Conservation (phyloP, 2,888 invertebrate species). For the Synanthedon myopaeformis region DNA sequence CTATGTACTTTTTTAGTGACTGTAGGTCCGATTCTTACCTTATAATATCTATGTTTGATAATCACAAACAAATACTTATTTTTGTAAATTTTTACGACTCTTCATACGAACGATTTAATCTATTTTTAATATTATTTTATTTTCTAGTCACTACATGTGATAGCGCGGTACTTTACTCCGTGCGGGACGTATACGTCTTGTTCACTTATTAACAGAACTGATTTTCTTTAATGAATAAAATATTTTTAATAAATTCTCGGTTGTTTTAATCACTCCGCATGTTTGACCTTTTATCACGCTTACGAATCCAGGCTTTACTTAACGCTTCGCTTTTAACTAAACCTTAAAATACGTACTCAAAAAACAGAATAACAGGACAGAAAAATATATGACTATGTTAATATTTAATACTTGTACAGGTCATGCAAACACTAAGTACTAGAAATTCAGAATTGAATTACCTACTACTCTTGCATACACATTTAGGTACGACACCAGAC, state of each 20-base stretch:
- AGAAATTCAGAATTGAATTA: too few species aligned
- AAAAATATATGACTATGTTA: conserved; percentile 1
- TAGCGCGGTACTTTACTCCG: conserved; percentile 35
- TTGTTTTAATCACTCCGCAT: conserved; percentile 61
- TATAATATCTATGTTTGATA: too few species aligned
- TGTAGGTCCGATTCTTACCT: too few species aligned
- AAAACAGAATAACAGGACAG: conserved; percentile 5
- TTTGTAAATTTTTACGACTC: conserved; percentile 38
- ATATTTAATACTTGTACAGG: too few species aligned
- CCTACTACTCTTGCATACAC: too few species aligned
- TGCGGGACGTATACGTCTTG: conserved; percentile 50
- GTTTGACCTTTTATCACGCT: conserved; percentile 43
- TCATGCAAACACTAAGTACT: too few species aligned
- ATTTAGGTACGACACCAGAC: too few species aligned
- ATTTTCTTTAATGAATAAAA: conserved; percentile 65
- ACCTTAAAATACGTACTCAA: conserved; percentile 11
- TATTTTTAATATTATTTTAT: conserved; percentile 23
- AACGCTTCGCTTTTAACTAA: conserved; percentile 58
- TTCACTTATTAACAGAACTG: conserved; percentile 63
- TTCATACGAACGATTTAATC: conserved; percentile 32
- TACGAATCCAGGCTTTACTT: conserved; percentile 45
- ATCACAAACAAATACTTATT: conserved; percentile 15
- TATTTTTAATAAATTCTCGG: conserved; percentile 49
- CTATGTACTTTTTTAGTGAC: too few species aligned
- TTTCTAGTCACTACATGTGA: conserved; percentile 44